These are phyloP conservation scores for Drosophila kikkawai DNA, from an alignment of 1,140 invertebrate species.

Conservation along the genomic window DNA sequence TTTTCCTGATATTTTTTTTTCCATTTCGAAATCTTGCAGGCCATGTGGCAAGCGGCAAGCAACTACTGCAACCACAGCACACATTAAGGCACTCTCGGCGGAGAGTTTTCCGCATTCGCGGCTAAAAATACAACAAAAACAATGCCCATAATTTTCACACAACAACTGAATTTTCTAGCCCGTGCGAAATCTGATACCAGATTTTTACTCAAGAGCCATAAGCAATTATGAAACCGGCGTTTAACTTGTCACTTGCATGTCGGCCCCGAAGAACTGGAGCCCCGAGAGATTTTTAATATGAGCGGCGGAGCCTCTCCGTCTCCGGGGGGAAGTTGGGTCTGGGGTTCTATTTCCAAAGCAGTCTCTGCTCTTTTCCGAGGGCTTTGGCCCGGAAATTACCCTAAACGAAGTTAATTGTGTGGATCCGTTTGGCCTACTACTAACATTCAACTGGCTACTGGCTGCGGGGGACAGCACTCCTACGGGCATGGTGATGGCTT, in stretches of 20 bases:
- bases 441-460: conserved; percentile 1
- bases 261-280: conserved; percentile 12
- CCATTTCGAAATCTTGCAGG: conserved; percentile 26
- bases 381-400: conserved; percentile 40
- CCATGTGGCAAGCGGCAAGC: conserved; percentile 34
- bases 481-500: conserved; percentile 22
- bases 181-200: conserved; percentile 71
- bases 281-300: conserved; percentile 26
- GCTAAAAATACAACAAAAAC: conserved; percentile 45
- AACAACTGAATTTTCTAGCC: conserved; percentile 45
- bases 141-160: conserved; percentile 37
- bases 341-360: conserved; percentile 8
- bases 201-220: conserved; percentile 66
- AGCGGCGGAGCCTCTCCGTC: not conserved
- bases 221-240: conserved; percentile 75
- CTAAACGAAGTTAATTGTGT: conserved; percentile 51
- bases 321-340: not conserved
- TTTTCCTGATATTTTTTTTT: not conserved
- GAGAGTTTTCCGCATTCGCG: conserved; percentile 42
- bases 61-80: conserved; percentile 29
- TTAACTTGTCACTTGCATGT: conserved; percentile 70
- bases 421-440: conserved; percentile 48
- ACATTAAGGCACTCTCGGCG: conserved; percentile 10
- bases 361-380: conserved; percentile 2
- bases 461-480: conserved; percentile 23